Base-by-base conservation (phyloP, 2,113 vertebrate genomes). In the Corynorhinus townsendii region DNA sequence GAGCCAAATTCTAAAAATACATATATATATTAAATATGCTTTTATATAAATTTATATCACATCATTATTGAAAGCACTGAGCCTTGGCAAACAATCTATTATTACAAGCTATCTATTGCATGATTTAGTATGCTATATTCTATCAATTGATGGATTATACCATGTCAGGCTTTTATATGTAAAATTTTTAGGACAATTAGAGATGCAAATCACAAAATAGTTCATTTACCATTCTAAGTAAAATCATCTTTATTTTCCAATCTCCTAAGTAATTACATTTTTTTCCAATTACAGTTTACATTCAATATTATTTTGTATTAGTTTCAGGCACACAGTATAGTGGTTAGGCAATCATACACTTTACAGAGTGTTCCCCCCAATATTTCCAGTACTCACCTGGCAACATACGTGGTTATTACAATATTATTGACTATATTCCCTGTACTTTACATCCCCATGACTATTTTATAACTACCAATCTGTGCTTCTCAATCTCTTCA, bases 171-270 rank as follows among this genome's bases (percentile, higher is more conserved):
- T 94, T 93, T 94, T 91, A 91, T 72, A 69, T 43, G 40, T 82
- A 95, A 92, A 71, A 82, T 10, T 82, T 96, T 94, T 75, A 91
- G 94, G 52, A 69, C 56, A 96, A 90, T 94, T 93, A 86, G 24
- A 80, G 62, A 86, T 59, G 0, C 9, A 94, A 82, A 94, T 28
- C 33, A 91, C 75, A 95, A 83, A 84, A 68, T 86, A 75, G 20
- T 82, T 88, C 15, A 68, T 35, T 11, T 75, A 52, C 19, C 54
- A 0, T 91, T 90, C 69, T 47, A 89, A 87, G 30, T 64, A 83
- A 73, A 86, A 93, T 84, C 2, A 17, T 30, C 8, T 49, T 38
- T 95, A 68, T 89, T 47, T 73, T n/a, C 30, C 12, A 54, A 16
- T 85, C 5, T 73, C 15, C 30, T 73, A 84, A 75, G 43, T 81